Evolutionary conservation across 2,888 invertebrate species (phyloP).

Genomic region (Catocala fraxini): DNA sequence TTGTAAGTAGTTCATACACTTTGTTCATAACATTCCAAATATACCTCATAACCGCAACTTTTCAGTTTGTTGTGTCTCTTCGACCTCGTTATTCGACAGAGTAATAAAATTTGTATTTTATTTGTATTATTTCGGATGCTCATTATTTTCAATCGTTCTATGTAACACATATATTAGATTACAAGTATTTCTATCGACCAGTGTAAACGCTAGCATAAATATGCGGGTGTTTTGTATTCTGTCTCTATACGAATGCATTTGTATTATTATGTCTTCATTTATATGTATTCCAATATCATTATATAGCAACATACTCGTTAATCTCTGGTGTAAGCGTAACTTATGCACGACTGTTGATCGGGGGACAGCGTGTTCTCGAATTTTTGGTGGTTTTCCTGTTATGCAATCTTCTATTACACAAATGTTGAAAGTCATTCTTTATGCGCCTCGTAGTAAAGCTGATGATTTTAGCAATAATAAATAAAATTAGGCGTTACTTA

Average conservation of each 20-base stretch:
- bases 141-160: conserved; percentile 35
- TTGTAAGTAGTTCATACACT: conserved; percentile 49
- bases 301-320: too few relatives aligned
- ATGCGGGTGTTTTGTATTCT: conserved; percentile 49
- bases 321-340: too few relatives aligned
- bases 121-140: conserved; percentile 34
- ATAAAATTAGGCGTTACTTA: too few relatives aligned
- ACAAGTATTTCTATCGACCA: conserved; percentile 49
- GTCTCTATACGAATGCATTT: conserved; percentile 36
- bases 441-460: too few relatives aligned
- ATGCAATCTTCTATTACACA: too few relatives aligned
- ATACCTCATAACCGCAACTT: conserved; percentile 41
- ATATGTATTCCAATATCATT: neutral
- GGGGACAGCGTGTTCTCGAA: too few relatives aligned
- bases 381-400: too few relatives aligned
- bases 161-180: conserved; percentile 47
- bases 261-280: conserved; percentile 34
- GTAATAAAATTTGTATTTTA: conserved; percentile 45
- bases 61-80: conserved; percentile 44
- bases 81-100: conserved; percentile 42
- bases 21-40: conserved; percentile 43
- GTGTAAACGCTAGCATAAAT: conserved; percentile 32
- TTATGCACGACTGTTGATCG: too few relatives aligned
- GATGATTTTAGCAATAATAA: too few relatives aligned
- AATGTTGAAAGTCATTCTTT: too few relatives aligned